These are phyloP conservation scores for Dolomedes plantarius DNA, from an alignment of 2,888 invertebrate species.

Conservation along the genomic window DNA sequence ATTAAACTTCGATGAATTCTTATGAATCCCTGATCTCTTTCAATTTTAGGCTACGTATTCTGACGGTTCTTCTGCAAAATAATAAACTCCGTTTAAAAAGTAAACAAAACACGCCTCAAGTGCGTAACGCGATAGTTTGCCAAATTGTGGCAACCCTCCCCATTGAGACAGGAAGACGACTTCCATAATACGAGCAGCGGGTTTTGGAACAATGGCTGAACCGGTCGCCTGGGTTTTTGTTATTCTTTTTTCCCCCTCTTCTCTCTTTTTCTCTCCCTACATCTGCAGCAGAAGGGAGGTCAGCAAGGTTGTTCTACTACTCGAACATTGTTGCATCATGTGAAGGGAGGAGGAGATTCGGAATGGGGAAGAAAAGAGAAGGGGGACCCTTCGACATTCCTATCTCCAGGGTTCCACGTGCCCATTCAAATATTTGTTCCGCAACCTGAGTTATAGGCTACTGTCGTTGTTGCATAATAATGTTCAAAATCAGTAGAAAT, in stretches of 20 bases:
- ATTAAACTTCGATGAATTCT: no score
- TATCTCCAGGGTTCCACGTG: not conserved
- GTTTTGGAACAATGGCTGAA: slow-evolving; percentile 54
- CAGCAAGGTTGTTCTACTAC: slow-evolving; percentile 44
- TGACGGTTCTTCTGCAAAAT: no score
- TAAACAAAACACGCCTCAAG: no score
- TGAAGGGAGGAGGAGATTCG: not conserved
- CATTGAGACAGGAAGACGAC: slow-evolving; percentile 40
- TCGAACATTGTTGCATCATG: not conserved
- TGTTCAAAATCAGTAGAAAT: no score
- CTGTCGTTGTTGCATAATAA: not conserved
- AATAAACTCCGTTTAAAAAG: no score
- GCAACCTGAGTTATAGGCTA: no score
- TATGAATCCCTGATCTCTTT: no score
- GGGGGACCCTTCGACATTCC: not conserved
- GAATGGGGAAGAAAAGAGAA: not conserved
- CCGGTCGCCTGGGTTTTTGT: slow-evolving; percentile 46
- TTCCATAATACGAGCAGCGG: slow-evolving; percentile 35
- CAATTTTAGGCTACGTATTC: no score
- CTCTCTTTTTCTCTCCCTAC: slow-evolving; percentile 1
- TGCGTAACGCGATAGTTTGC: slow-evolving; percentile 17
- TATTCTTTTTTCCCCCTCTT: slow-evolving; percentile 27
- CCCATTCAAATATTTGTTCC: not conserved
- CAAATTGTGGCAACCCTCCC: slow-evolving; percentile 4
- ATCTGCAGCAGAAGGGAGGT: slow-evolving; percentile 34